A percentile compares a stretch with the other conserved stretches of the same genome.
Conservation (phyloP, 2,888 invertebrate genomes). For the Apodemia hepburni region DNA sequence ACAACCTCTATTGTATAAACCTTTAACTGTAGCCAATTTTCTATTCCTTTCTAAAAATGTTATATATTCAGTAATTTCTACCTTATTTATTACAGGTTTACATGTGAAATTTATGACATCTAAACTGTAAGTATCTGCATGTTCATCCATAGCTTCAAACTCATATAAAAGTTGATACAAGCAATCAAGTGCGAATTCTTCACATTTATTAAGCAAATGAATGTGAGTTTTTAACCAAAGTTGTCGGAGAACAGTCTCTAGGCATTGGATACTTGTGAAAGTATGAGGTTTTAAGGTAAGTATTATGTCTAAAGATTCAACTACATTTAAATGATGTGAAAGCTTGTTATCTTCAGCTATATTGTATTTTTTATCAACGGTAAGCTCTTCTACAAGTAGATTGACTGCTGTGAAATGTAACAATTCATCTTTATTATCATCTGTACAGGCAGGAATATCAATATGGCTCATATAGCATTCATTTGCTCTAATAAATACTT, state of each 20-base stretch:
- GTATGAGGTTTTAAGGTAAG: slow-evolving; percentile 58
- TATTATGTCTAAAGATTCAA: slow-evolving; percentile 59
- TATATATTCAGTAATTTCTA: slow-evolving; percentile 54
- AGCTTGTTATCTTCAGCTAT: slow-evolving; percentile 40
- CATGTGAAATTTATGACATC: slow-evolving; percentile 59
- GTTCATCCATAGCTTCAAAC: slow-evolving; percentile 67
- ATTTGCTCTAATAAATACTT: slow-evolving; percentile 81
- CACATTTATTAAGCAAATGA: slow-evolving; percentile 58
- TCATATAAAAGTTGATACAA: slow-evolving; percentile 64
- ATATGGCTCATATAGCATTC: slow-evolving; percentile 72
- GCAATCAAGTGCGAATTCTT: slow-evolving; percentile 63
- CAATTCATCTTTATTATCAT: slow-evolving; percentile 54
- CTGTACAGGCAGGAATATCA: slow-evolving; percentile 59
- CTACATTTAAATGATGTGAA: slow-evolving; percentile 49
- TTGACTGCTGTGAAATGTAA: slow-evolving; percentile 58
- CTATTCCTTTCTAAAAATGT: slow-evolving; percentile 72
- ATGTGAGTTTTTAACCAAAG: slow-evolving; percentile 70
- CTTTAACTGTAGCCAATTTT: slow-evolving; percentile 82
- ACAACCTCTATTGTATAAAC: slow-evolving; percentile 82
- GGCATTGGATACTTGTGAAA: slow-evolving; percentile 50
- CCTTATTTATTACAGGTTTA: slow-evolving; percentile 57
- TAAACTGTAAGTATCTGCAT: slow-evolving; percentile 50
- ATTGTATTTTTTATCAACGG: slow-evolving; percentile 56
- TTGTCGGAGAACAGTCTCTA: slow-evolving; percentile 57
- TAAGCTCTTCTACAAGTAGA: slow-evolving; percentile 62